Conservation (phyloP, 1,140 invertebrate genomes). For the Zaprionus lachaisei region DNA sequence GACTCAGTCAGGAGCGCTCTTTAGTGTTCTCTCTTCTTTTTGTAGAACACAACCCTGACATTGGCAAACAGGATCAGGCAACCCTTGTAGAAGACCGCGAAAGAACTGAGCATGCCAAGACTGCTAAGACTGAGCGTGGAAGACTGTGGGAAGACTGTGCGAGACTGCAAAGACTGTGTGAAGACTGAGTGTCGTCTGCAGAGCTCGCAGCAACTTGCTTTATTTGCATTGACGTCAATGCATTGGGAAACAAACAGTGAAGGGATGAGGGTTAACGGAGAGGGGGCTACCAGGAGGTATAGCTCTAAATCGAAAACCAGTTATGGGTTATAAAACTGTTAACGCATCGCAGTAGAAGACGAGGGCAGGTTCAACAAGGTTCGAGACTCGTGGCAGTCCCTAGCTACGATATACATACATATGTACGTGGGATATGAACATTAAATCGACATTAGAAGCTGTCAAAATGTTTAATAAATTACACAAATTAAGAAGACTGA, state of each 20-base stretch:
- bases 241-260: conserved; percentile 16
- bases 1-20: conserved; percentile 57
- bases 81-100: conserved; percentile 16
- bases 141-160: background rate
- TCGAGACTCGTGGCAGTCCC: background rate
- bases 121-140: background rate
- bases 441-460: background rate
- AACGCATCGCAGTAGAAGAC: conserved; percentile 36
- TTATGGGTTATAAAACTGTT: conserved; percentile 48
- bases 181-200: conserved; percentile 17
- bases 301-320: conserved; percentile 48
- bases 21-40: conserved; percentile 31
- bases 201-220: conserved; percentile 45
- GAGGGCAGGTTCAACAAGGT: conserved; percentile 14
- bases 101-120: conserved; percentile 8
- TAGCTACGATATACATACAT: background rate
- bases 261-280: conserved; percentile 15
- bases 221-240: conserved; percentile 82
- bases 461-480: background rate
- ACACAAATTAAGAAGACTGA: background rate
- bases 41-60: conserved; percentile 76
- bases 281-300: conserved; percentile 21
- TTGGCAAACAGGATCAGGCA: conserved; percentile 43
- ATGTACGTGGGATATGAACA: background rate
- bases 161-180: conserved; percentile 3